Evolutionary conservation across 2,113 vertebrate species (phyloP), one percentile per base, ranked within the genome.

Genomic region (Panthera leo): DNA sequence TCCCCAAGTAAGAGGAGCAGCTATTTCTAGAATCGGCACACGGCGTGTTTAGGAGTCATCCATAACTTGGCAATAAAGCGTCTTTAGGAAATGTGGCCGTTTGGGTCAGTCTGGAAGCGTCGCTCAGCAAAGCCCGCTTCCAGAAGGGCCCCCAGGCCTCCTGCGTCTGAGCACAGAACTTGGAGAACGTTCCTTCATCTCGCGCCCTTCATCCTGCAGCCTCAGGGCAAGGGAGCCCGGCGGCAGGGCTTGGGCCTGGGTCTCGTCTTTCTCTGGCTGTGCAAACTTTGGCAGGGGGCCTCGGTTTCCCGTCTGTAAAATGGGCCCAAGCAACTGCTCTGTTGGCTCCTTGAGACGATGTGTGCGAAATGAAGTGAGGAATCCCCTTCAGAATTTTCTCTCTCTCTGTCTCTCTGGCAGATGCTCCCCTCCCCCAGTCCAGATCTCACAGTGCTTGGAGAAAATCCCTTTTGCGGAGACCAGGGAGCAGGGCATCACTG

Each of bases 11-110:
- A 67, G 63, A 80, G 39, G 58, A 65, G 29, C 65, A 18, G 11
- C 29, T 45, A 48, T 25, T 42, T 80, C 15, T 21, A 29, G 71
- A 21, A 21, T 67, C 31, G 19, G 86, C 9, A 0, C 29, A 4
- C 2, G 3, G 10, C 2, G 0, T 16, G 34, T 31, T 12, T 8
- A 7, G 11, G 65, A 31, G 13, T 5, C 7, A 7, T n/a, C 39
- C 27, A 4, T 31, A 16, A 25, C 53, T 29, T 31, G 51, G 58
- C 84, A 75, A n/a, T 27, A 75, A 13, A 48, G 42, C 21, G 3
- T 67, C 88, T 78, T 29, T 34, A 29, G 92, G 51, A 31, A 70
- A 89, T 45, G 0, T 70, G 16, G 53, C 76, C 68, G 45, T 88
- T 25, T n/a, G 63, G 10, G 16, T 34, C 27, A 8, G 13, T 88